Conservation (phyloP, 1,140 invertebrate species). For the Drosophila tropicalis region DNA sequence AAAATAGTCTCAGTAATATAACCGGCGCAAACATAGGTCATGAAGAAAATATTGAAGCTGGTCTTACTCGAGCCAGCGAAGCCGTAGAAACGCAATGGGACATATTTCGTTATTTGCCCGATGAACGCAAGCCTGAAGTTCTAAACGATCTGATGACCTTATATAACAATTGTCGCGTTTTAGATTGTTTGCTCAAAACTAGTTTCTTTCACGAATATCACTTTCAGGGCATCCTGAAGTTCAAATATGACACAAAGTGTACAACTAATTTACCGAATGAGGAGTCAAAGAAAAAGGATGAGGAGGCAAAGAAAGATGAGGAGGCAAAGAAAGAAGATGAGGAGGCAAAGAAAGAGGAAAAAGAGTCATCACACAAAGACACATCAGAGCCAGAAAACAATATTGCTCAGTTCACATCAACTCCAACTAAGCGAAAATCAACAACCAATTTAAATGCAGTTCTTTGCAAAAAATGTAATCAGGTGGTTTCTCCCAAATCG, state of each 20-base stretch:
- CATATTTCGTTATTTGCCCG: conserved; percentile 89
- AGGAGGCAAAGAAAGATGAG: background rate
- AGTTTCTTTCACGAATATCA: conserved; percentile 91
- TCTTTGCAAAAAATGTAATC: conserved; percentile 60
- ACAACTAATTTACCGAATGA: background rate
- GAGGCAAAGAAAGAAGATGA: background rate
- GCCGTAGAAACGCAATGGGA: conserved; percentile 91
- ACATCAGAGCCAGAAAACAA: background rate
- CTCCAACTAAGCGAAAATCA: conserved; percentile 66
- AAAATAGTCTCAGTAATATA: conserved; percentile 77
- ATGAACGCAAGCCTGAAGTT: conserved; percentile 86
- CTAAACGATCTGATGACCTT: conserved; percentile 86
- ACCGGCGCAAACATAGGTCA: conserved; percentile 49
- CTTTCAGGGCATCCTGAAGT: conserved; percentile 41
- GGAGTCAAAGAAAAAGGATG: background rate
- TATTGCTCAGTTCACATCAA: conserved; percentile 32
- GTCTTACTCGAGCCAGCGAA: conserved; percentile 89
- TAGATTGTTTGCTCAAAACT: conserved; percentile 93
- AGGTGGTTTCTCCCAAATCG: conserved; percentile 20
- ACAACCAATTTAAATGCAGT: conserved; percentile 60
- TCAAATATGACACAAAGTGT: conserved; percentile 6
- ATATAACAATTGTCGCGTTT: conserved; percentile 93
- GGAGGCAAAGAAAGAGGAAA: background rate
- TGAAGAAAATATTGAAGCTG: conserved; percentile 88
- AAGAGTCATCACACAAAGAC: background rate